A percentile compares a stretch with the other conserved stretches of the same genome.
phyloP scores from a whole-genome alignment of 1,140 invertebrate genomes.

The Aradophagus sp. region DNA sequence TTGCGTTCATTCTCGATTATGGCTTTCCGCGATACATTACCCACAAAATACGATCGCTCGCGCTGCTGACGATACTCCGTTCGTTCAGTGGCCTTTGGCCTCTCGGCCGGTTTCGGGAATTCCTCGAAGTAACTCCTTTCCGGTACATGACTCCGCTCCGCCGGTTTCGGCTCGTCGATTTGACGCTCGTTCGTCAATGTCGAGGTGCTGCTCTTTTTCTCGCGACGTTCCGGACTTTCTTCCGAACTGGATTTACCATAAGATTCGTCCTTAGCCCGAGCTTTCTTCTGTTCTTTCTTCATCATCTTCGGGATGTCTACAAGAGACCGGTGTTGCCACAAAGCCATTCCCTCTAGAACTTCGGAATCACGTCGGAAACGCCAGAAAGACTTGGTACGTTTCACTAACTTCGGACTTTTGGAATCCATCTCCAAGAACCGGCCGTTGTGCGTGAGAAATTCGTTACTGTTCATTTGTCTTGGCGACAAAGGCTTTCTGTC shows the following conservation, averaged over 20 bases:
- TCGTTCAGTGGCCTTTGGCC: slow-evolving; percentile 74
- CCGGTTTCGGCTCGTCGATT: slow-evolving; percentile 69
- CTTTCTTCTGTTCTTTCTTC: slow-evolving; percentile 75
- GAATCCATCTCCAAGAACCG: slow-evolving; percentile 69
- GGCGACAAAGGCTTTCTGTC: slow-evolving; percentile 59
- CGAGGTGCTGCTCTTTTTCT: slow-evolving; percentile 67
- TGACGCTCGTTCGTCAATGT: slow-evolving; percentile 68
- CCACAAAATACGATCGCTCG: slow-evolving; percentile 70
- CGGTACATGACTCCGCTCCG: slow-evolving; percentile 68
- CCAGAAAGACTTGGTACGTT: slow-evolving; percentile 89
- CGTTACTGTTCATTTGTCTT: slow-evolving; percentile 66
- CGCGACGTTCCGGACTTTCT: slow-evolving; percentile 69
- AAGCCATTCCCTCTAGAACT: slow-evolving; percentile 87
- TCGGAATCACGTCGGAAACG: slow-evolving; percentile 83
- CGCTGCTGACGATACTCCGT: slow-evolving; percentile 76
- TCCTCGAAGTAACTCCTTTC: slow-evolving; percentile 71
- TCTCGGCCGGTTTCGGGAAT: slow-evolving; percentile 68
- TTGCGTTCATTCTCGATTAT: slow-evolving; percentile 76
- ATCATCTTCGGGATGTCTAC: slow-evolving; percentile 79
- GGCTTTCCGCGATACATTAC: slow-evolving; percentile 73
- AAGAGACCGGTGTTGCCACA: slow-evolving; percentile 89
- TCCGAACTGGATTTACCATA: slow-evolving; percentile 69
- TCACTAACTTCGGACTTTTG: slow-evolving; percentile 78
- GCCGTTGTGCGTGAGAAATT: slow-evolving; percentile 65
- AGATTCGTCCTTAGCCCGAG: slow-evolving; percentile 69